Base-by-base conservation (phyloP, 1,140 invertebrate genomes). In the Ruditapes philippinarum region DNA sequence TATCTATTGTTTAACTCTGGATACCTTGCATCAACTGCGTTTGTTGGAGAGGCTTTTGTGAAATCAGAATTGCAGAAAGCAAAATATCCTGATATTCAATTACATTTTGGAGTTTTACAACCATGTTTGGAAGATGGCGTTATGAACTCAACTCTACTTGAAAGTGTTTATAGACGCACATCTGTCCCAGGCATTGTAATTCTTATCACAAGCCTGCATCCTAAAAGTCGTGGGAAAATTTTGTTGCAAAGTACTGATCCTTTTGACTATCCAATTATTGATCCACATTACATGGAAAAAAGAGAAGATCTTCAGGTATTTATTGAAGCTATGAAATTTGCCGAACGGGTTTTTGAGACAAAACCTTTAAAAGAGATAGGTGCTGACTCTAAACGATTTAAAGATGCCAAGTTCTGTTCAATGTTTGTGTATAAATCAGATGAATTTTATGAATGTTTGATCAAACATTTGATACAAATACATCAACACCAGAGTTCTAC, bases 241-340 rank as follows among this genome's bases (percentile, higher is more conserved):
- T 65, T 79, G 51, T 81, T 96, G 82, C 86, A 94, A 92, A 92
- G 79, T 57, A 96, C 96, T 31, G 97, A 99, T 95, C 98, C 98
- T 0, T 97, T 97, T 25, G 96, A 97, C 3, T 96, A 97, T 89
- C 98, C 98, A 0, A 96, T 97, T 1, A 98, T 99, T 25, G 97
- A 98, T 94, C 98, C 98, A 0, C 92, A 92, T 42, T 96, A 92
- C 89, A 91, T 88, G 28, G 91, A 74, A 19, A 42, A 93, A 40
- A 65, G 40, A 22, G 79, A 89, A 68, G 91, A 92, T 88, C 36
- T 91, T 5, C 73, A 88, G 19, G 38, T 49, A 22, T 51, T 81
- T 9, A 31, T 62, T 25, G 19, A 40, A 89, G 79, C 38, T 22
- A 65, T 87, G n/a, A 31, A 65, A 38, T n/a, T 76, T 25, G 70